Evolutionary conservation across 2,797 vertebrate species (phyloP), one percentile per base, ranked within the genome.

Genomic region (Poeciliopsis paucimaculata): DNA sequence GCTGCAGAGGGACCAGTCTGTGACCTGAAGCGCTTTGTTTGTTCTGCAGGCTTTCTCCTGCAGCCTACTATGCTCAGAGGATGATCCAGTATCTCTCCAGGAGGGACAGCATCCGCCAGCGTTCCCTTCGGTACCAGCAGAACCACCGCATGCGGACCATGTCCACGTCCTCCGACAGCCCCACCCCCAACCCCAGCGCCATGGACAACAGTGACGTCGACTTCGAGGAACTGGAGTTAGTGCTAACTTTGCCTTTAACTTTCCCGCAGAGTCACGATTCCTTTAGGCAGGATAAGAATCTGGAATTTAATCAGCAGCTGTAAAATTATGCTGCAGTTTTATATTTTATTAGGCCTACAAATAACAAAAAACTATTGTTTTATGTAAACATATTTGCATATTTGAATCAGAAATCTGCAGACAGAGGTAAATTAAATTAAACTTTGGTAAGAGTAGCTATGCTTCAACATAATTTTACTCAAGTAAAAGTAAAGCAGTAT

Each of bases 11-110:
- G 41, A 5, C 4, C 9, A 0, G 36, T 26, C 16, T 41, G 64
- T 41, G 8, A 70, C 18, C 66, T 39, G 31, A 15, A 31, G 7
- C 28, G 8, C 66, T 41, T 45, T 76, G 70, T 73, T 51, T 82
- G 43, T 73, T 73, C 23, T 85, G 77, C 94, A 99, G 98, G 87
- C 96, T 99, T 78, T 99, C 98, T 90, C 98, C 98, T 78, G 98
- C 98, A 86, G 98, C 98, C 1, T 99, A 99, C 94, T 99, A 99
- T 74, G 98, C 98, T 85, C 98, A 99, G 96, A 97, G 98, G 85
- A 99, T 99, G 98, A 99, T 99, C 96, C 98, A 99, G 95, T 99
- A 99, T 84, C 96, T 99, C 90, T 99, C 98, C 6, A 95, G 98
- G 77, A 96, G 98, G 88, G 98, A 99, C 96, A 99, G 98, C 88